phyloP scores from a whole-genome alignment of 2,113 vertebrate species.

The Ciconia stormi region DNA sequence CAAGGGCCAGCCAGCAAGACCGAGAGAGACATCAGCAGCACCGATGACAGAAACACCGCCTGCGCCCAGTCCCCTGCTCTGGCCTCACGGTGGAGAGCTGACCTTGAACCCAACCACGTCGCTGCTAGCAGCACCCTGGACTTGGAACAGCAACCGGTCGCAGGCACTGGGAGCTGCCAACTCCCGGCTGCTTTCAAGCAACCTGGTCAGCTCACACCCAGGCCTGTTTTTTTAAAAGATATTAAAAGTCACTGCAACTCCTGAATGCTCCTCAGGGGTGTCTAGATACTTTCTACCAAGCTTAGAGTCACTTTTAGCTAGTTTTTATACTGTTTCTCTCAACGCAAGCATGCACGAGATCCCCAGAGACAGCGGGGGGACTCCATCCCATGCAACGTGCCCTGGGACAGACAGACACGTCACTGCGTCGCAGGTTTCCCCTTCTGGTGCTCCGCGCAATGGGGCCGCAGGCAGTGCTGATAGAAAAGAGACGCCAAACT shows the following conservation, averaged over 20 bases:
- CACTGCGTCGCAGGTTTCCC: accelerated
- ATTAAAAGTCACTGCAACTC: not conserved
- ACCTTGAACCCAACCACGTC: not conserved
- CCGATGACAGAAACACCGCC: accelerated
- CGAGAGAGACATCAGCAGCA: accelerated
- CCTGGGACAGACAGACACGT: not conserved
- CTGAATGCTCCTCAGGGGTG: not conserved
- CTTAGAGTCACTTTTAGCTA: not conserved
- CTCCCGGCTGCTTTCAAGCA: not conserved
- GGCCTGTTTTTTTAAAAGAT: not conserved
- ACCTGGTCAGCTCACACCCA: not conserved
- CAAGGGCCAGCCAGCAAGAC: not conserved
- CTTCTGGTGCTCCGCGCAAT: not conserved
- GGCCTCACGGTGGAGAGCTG: not conserved
- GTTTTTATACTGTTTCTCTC: not conserved
- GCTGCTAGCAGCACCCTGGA: not conserved
- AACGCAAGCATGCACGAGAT: not conserved
- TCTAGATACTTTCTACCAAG: not conserved
- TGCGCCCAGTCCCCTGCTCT: not conserved
- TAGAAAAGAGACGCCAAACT: not conserved
- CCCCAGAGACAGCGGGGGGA: not conserved
- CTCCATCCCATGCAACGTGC: accelerated
- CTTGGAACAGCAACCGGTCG: not conserved
- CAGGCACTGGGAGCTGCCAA: not conserved
- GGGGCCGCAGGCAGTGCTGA: accelerated